These are phyloP conservation scores for Zophobas atratus DNA, from an alignment of 1,140 invertebrate genomes.

Conservation along the genomic window DNA sequence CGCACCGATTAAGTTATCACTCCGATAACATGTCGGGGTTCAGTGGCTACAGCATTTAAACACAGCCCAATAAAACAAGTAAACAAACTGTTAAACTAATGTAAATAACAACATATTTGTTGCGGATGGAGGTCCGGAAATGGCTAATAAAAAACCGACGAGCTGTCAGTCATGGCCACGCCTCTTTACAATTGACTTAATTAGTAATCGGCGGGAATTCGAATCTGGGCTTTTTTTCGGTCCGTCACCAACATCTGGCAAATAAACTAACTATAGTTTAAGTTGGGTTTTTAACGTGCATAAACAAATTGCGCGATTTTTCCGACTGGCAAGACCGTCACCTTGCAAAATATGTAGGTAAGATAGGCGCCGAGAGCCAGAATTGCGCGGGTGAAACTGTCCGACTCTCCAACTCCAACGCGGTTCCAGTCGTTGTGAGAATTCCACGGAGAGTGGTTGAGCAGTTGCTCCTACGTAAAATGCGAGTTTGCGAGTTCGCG, in stretches of 20 bases:
- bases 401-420: constrained; percentile 2
- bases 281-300: background rate
- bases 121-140: constrained; percentile 23
- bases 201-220: constrained; percentile 28
- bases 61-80: background rate
- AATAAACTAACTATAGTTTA: background rate
- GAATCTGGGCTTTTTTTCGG: background rate
- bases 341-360: constrained; percentile 60
- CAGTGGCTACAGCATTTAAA: background rate
- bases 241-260: too few species aligned
- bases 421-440: constrained; percentile 18
- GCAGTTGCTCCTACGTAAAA: background rate
- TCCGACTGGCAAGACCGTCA: constrained; percentile 50
- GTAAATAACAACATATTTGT: constrained; percentile 37
- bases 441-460: constrained; percentile 15
- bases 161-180: constrained; percentile 22
- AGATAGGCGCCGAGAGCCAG: constrained; percentile 49
- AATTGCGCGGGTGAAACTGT: constrained; percentile 29
- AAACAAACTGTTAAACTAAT: constrained; percentile 7
- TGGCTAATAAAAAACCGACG: constrained; percentile 19
- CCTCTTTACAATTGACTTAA: background rate
- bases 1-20: background rate
- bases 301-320: constrained; percentile 3
- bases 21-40: background rate
- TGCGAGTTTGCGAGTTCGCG: constrained; percentile 35